phyloP scores from a whole-genome alignment of 2,113 vertebrate genomes.

The Gobio gobio region DNA sequence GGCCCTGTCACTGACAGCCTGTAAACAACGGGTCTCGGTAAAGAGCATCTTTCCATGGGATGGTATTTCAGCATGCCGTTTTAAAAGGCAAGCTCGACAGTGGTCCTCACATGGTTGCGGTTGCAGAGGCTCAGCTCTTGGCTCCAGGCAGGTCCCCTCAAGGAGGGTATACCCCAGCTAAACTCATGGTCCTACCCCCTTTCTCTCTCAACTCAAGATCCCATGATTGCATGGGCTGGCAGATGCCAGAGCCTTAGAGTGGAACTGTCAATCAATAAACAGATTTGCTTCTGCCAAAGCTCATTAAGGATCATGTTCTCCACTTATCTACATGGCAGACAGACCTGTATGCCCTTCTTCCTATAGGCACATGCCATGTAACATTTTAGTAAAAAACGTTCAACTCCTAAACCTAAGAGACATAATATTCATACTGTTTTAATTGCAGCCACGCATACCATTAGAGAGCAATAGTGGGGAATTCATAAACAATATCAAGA shows the following conservation, averaged over 20 bases:
- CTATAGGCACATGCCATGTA: not conserved
- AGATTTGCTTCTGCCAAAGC: conserved; percentile 24
- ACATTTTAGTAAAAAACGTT: not conserved
- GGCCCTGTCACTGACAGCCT: conserved; percentile 34
- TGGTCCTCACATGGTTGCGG: conserved; percentile 43
- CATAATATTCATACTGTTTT: not conserved
- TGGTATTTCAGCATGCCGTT: conserved; percentile 49
- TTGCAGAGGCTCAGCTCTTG: conserved; percentile 40
- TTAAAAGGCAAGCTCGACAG: conserved; percentile 5
- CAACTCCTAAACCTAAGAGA: not conserved
- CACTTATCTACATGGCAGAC: not conserved
- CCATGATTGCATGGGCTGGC: conserved; percentile 10
- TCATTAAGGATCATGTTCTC: conserved; percentile 43
- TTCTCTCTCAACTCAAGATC: not conserved
- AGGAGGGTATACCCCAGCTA: not conserved
- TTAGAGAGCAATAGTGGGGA: not conserved
- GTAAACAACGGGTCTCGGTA: conserved; percentile 36
- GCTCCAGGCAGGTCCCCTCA: conserved; percentile 19
- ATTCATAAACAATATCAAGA: too few relatives aligned
- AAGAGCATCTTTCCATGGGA: conserved; percentile 28
- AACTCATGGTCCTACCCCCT: not conserved
- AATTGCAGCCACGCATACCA: not conserved
- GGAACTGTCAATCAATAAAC: conserved; percentile 36
- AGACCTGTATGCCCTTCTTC: conserved; percentile 1
- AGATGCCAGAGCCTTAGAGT: conserved; percentile 26